These are phyloP conservation scores for Macrosteles quadrilineatus DNA, from an alignment of 1,140 invertebrate species.

Conservation along the genomic window DNA sequence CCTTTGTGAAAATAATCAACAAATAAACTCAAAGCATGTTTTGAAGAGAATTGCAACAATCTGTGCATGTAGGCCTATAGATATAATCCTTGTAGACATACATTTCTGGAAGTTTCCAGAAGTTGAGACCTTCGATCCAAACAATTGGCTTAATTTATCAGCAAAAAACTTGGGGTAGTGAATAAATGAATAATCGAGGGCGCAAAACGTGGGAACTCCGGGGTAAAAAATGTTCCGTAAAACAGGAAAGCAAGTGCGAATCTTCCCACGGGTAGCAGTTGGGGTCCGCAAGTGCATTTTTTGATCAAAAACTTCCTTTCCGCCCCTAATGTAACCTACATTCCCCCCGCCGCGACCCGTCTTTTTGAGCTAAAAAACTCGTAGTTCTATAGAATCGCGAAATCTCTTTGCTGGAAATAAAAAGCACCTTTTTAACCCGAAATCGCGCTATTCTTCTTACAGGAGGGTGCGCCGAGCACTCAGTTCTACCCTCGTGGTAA, in stretches of 20 bases:
- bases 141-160: too few relatives aligned
- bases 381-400: constrained; percentile 1
- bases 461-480: neutral
- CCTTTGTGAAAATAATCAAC: too few relatives aligned
- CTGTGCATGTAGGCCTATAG: too few relatives aligned
- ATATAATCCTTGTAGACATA: too few relatives aligned
- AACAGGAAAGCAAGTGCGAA: constrained; percentile 28
- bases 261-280: too few relatives aligned
- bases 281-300: constrained; percentile 27
- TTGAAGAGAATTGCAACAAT: too few relatives aligned
- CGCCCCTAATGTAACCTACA: constrained; percentile 31
- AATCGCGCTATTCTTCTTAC: constrained; percentile 16
- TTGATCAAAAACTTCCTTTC: constrained; percentile 33
- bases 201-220: neutral
- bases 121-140: too few relatives aligned
- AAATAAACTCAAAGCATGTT: too few relatives aligned
- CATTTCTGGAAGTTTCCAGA: too few relatives aligned
- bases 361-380: constrained; percentile 31
- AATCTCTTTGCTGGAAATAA: constrained; percentile 24
- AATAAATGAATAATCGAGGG: constrained; percentile 19
- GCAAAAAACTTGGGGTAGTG: constrained; percentile 7
- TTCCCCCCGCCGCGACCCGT: constrained; percentile 17
- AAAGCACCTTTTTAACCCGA: constrained; percentile 29
- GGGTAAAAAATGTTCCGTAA: constrained; percentile 26
- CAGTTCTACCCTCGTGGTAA: constrained; percentile 13